Conservation (phyloP, 1,140 invertebrate species). For the Cyclina sinensis region DNA sequence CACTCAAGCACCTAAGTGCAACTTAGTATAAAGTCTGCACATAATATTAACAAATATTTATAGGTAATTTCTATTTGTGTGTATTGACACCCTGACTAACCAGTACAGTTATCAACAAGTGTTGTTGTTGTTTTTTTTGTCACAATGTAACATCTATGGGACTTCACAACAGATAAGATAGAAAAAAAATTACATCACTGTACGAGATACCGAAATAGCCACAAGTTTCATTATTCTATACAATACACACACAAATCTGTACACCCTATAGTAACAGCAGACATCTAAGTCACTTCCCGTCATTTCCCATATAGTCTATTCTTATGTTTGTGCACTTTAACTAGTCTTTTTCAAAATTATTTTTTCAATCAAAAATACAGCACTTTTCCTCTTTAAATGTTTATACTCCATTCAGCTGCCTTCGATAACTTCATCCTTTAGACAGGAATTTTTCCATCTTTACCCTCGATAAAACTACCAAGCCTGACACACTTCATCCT, state of each 20-base stretch:
- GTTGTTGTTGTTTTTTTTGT: no score
- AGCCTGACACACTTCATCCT: not conserved
- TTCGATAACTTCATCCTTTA: not conserved
- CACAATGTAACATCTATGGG: constrained; percentile 24
- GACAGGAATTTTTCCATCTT: not conserved
- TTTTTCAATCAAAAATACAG: not conserved
- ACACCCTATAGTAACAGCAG: not conserved
- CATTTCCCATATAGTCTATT: not conserved
- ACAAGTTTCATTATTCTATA: not conserved
- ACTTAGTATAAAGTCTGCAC: not conserved
- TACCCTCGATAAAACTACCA: not conserved
- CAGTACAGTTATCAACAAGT: not conserved
- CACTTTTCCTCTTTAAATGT: not conserved
- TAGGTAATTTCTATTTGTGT: not conserved
- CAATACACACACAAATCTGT: not conserved
- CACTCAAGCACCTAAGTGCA: constrained; percentile 15
- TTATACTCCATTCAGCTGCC: not conserved
- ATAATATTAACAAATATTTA: not conserved
- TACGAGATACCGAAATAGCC: constrained; percentile 27
- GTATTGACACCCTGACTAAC: constrained; percentile 27
- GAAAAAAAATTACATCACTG: constrained; percentile 51
- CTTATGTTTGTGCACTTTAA: no score
- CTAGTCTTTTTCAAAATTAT: no score
- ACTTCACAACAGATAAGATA: constrained; percentile 42
- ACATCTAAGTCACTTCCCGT: not conserved